Base-by-base conservation (phyloP, 1,140 invertebrate genomes). In the Diprion similis region DNA sequence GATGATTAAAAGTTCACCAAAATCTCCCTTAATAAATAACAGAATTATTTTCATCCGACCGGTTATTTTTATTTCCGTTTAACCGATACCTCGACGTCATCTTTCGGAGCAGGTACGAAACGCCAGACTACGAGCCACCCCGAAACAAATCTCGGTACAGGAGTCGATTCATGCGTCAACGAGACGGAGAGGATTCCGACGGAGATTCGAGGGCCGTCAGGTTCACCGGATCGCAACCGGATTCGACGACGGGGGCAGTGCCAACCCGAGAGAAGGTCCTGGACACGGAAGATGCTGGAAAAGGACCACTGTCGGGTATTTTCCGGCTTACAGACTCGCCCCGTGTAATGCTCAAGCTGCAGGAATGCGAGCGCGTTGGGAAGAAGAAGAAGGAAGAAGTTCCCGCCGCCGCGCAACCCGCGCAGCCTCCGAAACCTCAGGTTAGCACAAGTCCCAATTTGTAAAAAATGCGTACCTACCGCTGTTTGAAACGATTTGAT, bases 251-350 rank as follows among this genome's bases (percentile, higher is more conserved):
- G 78, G 86, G 84, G 47, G 64, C 80, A 18, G 78, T 79, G 17
- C 78, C 72, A 24, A 59, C 80, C 79, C 91, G 95, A 70, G 94
- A 96, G 82, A 91, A 93, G 70, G 94, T 97, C 0, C 87, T 96
- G 17, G 96, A 97, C 82, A 97, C 95, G 4, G 96, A 98, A 87
- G 96, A 97, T 81, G 95, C 95, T 0, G 93, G 95, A 7, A 90
- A 93, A 71, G 96, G 96, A 8, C 96, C 96, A 1, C 89, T 98
- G 0, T 97, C 95, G 84, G 96, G 96, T 65, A 96, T 98, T 81
- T 94, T 95, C 69, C 90, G 95, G n/a, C 87, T 97, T 6, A 92
- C 92, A n/a, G 96, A 98, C 83, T 97, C 95, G 47, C 94, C 95
- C 0, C 89, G 95, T 66, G 94, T 97, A 0, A 96, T 97, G 91